phyloP scores from a whole-genome alignment of 2,113 vertebrate species.

The Variabilichromis moorii region DNA sequence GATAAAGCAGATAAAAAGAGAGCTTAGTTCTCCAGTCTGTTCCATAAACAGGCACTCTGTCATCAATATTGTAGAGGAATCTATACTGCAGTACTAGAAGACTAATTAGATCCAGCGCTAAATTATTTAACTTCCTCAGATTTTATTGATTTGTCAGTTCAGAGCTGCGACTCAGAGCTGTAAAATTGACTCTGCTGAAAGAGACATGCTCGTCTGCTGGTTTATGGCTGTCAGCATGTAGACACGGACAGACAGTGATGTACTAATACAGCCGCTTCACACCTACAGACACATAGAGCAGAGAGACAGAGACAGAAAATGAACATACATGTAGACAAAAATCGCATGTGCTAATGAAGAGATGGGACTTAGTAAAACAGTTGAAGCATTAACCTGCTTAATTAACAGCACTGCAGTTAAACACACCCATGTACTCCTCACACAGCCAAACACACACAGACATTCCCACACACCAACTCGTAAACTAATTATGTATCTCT shows the following conservation, averaged over 20 bases:
- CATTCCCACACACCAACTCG: not conserved
- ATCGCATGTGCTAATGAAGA: not conserved
- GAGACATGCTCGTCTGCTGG: conserved; percentile 72
- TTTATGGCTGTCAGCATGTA: conserved; percentile 65
- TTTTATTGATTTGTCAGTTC: conserved; percentile 98
- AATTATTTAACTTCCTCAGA: conserved; percentile 99
- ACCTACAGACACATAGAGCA: not conserved
- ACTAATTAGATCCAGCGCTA: conserved; percentile 99
- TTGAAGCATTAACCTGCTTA: conserved; percentile 25
- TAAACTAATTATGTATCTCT: conserved; percentile 52
- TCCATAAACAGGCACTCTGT: conserved; percentile 77
- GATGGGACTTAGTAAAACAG: not conserved
- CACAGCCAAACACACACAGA: not conserved
- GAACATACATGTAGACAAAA: not conserved
- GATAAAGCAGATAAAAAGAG: conserved; percentile 18
- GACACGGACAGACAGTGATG: conserved; percentile 23
- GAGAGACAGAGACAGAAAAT: not conserved
- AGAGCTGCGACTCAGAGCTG: conserved; percentile 85
- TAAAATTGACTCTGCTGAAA: conserved; percentile 95
- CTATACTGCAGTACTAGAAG: conserved; percentile 93
- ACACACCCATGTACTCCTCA: conserved; percentile 1
- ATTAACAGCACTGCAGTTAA: conserved; percentile 55
- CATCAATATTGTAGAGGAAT: conserved; percentile 97
- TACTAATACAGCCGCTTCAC: conserved; percentile 14
- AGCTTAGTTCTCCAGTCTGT: conserved; percentile 39